Conservation (phyloP, 2,113 vertebrate species). For the Dicaeum eximium region DNA sequence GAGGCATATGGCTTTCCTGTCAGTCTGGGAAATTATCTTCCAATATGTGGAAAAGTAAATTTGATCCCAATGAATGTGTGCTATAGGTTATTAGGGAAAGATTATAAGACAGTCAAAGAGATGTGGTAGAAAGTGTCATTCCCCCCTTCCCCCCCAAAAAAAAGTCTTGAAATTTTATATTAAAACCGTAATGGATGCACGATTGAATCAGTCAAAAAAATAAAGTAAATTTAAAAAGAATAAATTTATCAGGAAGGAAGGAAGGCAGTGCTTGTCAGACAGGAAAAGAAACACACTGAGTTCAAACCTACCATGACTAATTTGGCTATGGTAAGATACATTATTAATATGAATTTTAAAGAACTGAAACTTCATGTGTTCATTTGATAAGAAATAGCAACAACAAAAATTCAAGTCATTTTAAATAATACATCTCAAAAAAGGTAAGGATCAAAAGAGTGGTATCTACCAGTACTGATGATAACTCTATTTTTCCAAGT, state of each 20-base stretch:
- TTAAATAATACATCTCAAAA: neutral
- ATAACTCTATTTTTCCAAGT: neutral
- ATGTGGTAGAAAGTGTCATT: neutral
- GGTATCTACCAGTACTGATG: neutral
- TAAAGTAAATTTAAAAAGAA: neutral
- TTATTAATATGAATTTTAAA: conserved; percentile 10
- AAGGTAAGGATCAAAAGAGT: neutral
- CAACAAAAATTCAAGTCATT: neutral
- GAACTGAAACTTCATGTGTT: neutral
- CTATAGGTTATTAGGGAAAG: neutral
- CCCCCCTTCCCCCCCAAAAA: fast-evolving
- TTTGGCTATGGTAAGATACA: neutral
- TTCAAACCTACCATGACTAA: conserved; percentile 10
- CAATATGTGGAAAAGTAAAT: neutral
- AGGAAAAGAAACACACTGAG: neutral
- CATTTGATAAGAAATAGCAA: neutral
- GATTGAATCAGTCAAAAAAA: neutral
- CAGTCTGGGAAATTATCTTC: neutral
- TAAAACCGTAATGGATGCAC: neutral
- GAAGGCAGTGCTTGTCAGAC: neutral
- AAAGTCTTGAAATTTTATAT: neutral
- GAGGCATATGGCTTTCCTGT: neutral
- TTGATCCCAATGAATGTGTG: neutral
- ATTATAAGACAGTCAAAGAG: neutral
- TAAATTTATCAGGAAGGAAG: neutral